Evolutionary conservation across 1,140 invertebrate species (phyloP).

Genomic region (Mylabris phalerata): DNA sequence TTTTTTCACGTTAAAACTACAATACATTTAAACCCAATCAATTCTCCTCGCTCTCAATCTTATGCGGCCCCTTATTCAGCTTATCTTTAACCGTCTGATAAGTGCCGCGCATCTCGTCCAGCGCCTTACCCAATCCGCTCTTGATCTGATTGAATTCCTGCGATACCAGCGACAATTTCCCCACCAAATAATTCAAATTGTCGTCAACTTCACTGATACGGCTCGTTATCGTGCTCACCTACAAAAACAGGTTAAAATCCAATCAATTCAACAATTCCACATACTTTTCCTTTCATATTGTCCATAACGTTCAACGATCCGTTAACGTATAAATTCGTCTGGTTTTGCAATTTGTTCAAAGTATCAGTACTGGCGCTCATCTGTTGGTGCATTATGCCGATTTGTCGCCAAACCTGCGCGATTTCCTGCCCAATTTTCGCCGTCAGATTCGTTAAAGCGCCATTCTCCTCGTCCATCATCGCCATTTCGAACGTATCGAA

Average conservation of each 20-base stretch:
- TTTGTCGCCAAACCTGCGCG: conserved; percentile 78
- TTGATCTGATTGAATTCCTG: conserved; percentile 84
- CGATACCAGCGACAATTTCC: conserved; percentile 70
- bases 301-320: conserved; percentile 74
- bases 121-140: conserved; percentile 58
- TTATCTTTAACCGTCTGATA: conserved; percentile 61
- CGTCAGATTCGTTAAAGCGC: conserved; percentile 66
- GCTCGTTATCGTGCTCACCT: conserved; percentile 69
- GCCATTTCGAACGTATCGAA: conserved; percentile 63
- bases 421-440: conserved; percentile 74
- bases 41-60: conserved; percentile 23
- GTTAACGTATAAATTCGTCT: conserved; percentile 74
- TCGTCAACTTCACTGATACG: conserved; percentile 74
- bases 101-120: conserved; percentile 64
- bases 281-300: conserved; percentile 70
- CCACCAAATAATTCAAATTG: conserved; percentile 79
- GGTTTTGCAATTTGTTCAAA: conserved; percentile 67
- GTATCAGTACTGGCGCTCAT: conserved; percentile 67
- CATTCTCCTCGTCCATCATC: conserved; percentile 68
- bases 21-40: background rate
- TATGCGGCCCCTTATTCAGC: conserved; percentile 41
- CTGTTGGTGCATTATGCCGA: conserved; percentile 82
- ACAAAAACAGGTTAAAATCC: conserved; percentile 13
- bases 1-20: conserved; percentile 1
- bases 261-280: background rate